These are phyloP conservation scores for Unio delphinus DNA, from an alignment of 2,888 invertebrate species.

Conservation along the genomic window DNA sequence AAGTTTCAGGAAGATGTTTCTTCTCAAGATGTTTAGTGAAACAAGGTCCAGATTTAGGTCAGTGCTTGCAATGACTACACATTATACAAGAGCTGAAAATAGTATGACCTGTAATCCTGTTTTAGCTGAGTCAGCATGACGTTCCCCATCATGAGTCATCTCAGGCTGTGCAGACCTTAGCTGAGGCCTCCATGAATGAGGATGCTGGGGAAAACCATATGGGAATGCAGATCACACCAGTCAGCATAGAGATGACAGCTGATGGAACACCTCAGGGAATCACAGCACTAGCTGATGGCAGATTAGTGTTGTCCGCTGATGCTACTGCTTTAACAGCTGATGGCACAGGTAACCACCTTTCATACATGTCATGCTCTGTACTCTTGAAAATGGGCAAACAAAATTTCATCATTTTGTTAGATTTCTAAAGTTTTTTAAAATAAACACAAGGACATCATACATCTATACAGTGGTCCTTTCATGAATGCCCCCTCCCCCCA, in stretches of 20 bases:
- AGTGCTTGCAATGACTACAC: too few species aligned
- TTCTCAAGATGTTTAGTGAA: too few species aligned
- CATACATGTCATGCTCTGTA: background rate
- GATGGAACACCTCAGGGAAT: constrained; percentile 56
- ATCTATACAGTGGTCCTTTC: too few species aligned
- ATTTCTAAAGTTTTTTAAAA: too few species aligned
- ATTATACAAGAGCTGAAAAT: background rate
- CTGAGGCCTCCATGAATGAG: constrained; percentile 76
- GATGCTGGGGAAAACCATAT: constrained; percentile 45
- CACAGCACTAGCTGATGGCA: constrained; percentile 83
- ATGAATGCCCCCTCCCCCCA: too few species aligned
- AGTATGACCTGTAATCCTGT: background rate
- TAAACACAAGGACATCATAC: too few species aligned
- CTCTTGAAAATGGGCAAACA: too few species aligned
- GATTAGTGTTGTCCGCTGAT: background rate
- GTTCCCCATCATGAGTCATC: constrained; percentile 44
- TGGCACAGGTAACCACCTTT: too few species aligned
- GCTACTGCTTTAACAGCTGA: too few species aligned
- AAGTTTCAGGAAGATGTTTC: too few species aligned
- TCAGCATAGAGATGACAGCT: constrained; percentile 86
- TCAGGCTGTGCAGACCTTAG: constrained; percentile 68
- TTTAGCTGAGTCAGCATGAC: constrained; percentile 22
- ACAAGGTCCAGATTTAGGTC: too few species aligned
- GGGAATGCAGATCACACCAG: constrained; percentile 64
- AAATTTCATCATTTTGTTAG: too few species aligned